Evolutionary conservation across 2,888 invertebrate genomes (phyloP).

Genomic region (Phasia obesa): DNA sequence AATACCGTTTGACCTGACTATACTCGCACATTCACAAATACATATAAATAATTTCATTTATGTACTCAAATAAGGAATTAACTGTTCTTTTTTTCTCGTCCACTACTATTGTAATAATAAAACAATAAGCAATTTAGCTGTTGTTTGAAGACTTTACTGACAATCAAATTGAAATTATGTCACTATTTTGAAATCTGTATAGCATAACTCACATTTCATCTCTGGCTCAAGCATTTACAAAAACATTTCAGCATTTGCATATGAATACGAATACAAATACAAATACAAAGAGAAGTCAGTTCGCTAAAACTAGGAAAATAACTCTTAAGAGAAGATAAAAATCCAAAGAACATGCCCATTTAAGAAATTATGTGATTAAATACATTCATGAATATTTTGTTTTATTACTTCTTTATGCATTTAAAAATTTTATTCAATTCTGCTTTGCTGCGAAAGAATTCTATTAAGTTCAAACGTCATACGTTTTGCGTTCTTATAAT

Average conservation of each 20-base stretch:
- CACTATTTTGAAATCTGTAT: constrained; percentile 46
- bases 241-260: constrained; percentile 60
- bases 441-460: constrained; percentile 38
- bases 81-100: not conserved
- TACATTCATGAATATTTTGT: constrained; percentile 5
- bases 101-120: constrained; percentile 13
- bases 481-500: not conserved
- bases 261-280: constrained; percentile 44
- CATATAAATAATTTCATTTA: not conserved
- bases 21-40: not conserved
- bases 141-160: constrained; percentile 52
- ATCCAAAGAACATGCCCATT: constrained; percentile 56
- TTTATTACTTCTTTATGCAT: constrained; percentile 29
- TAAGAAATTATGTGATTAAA: constrained; percentile 55
- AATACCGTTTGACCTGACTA: constrained; percentile 27
- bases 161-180: constrained; percentile 71
- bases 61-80: not conserved
- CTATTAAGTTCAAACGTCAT: not conserved
- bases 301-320: constrained; percentile 39
- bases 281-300: no score
- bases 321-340: constrained; percentile 48
- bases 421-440: constrained; percentile 1
- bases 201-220: constrained; percentile 48
- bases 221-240: constrained; percentile 24
- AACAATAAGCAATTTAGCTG: constrained; percentile 42